Conservation (phyloP, 2,113 vertebrate genomes). For the Ailuropoda melanoleuca region DNA sequence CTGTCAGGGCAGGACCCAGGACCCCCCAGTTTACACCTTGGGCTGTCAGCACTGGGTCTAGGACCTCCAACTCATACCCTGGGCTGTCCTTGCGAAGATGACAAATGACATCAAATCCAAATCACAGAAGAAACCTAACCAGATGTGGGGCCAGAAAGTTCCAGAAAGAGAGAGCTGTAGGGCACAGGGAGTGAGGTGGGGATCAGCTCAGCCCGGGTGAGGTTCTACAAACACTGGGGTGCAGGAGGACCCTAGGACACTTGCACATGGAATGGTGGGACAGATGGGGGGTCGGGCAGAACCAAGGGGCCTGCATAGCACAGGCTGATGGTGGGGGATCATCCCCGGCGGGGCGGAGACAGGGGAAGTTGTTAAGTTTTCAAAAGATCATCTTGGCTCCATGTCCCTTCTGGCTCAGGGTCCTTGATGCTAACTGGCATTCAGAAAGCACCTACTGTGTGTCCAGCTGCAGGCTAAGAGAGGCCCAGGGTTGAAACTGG, state of each 20-base stretch:
- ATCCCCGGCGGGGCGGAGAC: fast-evolving
- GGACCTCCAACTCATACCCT: not conserved
- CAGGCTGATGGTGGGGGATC: too few species aligned
- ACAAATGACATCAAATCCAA: not conserved
- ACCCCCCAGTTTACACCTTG: not conserved
- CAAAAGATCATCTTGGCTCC: not conserved
- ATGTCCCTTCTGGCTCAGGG: not conserved
- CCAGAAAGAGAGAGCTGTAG: not conserved
- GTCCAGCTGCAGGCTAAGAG: not conserved
- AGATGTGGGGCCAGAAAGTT: not conserved
- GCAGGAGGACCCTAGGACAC: not conserved
- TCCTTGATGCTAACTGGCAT: not conserved
- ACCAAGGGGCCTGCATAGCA: fast-evolving
- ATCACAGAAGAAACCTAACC: not conserved
- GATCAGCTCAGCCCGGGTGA: fast-evolving
- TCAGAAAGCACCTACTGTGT: not conserved
- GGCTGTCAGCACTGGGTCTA: not conserved
- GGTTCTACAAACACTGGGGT: too few species aligned
- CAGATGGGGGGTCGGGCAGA: fast-evolving
- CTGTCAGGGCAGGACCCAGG: not conserved
- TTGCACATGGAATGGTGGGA: fast-evolving
- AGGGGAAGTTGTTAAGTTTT: fast-evolving
- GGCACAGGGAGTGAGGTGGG: too few species aligned
- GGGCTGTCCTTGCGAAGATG: not conserved
- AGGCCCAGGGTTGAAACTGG: not conserved